Percentiles rank a stretch among this genome's conserved stretches.
Conservation (phyloP, 2,797 vertebrate species). For the Emys orbicularis region DNA sequence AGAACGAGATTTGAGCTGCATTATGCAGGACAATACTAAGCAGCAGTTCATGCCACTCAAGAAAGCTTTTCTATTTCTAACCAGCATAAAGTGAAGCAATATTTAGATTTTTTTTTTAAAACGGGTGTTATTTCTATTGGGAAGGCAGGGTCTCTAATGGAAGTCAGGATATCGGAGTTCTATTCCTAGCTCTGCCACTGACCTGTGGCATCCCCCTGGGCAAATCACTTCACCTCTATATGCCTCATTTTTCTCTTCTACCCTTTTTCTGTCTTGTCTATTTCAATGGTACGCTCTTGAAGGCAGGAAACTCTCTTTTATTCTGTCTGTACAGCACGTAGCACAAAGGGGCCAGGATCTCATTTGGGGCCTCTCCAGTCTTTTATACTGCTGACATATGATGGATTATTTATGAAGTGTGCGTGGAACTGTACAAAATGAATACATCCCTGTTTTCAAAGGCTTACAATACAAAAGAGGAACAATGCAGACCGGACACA, state of each 20-base stretch:
- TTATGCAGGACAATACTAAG: neutral
- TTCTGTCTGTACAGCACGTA: neutral
- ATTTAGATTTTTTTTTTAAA: neutral
- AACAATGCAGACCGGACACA: neutral
- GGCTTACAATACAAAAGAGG: neutral
- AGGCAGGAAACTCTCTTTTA: conserved; percentile 13
- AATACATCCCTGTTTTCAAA: conserved; percentile 10
- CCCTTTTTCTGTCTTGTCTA: neutral
- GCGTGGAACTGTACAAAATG: neutral
- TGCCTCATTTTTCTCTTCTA: neutral
- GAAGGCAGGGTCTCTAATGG: neutral
- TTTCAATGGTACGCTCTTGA: neutral
- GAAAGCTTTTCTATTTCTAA: neutral
- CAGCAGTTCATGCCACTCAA: neutral
- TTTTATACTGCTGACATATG: neutral
- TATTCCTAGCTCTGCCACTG: neutral
- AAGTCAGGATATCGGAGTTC: neutral
- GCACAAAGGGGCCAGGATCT: neutral
- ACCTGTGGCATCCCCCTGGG: neutral
- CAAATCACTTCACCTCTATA: neutral
- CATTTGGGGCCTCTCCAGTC: neutral
- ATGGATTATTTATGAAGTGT: neutral
- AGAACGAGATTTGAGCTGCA: neutral
- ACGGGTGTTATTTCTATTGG: neutral
- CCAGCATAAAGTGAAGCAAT: neutral